These are phyloP conservation scores for Diadophis punctatus DNA, from an alignment of 2,113 vertebrate species.

Conservation along the genomic window DNA sequence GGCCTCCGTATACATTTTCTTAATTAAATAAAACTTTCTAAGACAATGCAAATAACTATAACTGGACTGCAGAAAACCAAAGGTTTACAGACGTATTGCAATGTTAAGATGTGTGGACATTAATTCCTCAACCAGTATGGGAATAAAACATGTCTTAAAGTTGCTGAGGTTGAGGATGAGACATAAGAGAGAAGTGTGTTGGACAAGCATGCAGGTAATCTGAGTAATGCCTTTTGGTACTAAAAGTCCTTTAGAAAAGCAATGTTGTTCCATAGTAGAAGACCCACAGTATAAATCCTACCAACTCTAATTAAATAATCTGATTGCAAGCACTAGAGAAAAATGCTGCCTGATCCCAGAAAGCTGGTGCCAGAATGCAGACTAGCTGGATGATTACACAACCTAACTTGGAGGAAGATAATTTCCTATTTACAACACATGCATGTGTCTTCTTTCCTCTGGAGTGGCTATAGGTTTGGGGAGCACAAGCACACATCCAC, in stretches of 20 bases:
- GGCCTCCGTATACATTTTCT: not conserved
- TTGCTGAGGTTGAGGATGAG: not conserved
- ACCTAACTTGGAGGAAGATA: not conserved
- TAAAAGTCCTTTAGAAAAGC: not conserved
- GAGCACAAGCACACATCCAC: not conserved
- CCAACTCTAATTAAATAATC: not conserved
- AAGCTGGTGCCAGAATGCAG: not conserved
- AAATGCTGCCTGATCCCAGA: not conserved
- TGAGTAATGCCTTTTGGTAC: not conserved
- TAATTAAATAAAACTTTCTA: not conserved
- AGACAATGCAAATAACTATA: not conserved
- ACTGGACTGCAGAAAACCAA: not conserved
- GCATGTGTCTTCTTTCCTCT: not conserved
- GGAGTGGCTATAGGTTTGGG: not conserved
- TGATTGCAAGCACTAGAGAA: not conserved
- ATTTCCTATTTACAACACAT: not conserved
- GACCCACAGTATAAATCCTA: not conserved
- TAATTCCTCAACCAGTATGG: not conserved
- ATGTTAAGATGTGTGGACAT: not conserved
- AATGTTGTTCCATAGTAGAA: not conserved
- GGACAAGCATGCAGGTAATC: not conserved
- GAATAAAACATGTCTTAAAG: not conserved
- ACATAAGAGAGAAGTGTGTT: not conserved
- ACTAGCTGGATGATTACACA: not conserved
- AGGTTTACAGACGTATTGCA: not conserved